Percentiles rank a stretch among this genome's conserved stretches.
Conservation (phyloP, 2,888 invertebrate genomes). For the Hipparchia sbordonii region DNA sequence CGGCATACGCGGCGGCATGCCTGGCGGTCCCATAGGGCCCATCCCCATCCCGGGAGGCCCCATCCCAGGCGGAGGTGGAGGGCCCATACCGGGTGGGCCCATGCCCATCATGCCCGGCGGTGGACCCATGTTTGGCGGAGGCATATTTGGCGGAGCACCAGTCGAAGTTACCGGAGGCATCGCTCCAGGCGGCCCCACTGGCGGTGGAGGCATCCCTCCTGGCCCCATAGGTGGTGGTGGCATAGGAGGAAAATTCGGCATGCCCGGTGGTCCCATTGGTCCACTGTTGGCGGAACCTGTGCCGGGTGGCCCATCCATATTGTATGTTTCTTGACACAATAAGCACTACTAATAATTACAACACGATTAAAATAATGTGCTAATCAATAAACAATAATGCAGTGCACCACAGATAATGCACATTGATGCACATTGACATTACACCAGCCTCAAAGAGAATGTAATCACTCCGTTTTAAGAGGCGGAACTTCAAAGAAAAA, state of each 20-base stretch:
- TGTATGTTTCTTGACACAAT: constrained; percentile 20
- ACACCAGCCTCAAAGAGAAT: too few relatives aligned
- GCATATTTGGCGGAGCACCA: constrained; percentile 50
- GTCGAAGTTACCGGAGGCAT: constrained; percentile 53
- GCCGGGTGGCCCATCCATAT: constrained; percentile 75
- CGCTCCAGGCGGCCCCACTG: constrained; percentile 43
- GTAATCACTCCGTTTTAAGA: too few relatives aligned
- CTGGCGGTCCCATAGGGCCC: constrained; percentile 61
- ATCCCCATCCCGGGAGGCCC: constrained; percentile 60
- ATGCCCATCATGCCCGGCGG: constrained; percentile 53
- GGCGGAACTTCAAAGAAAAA: too few relatives aligned
- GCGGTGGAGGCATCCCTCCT: constrained; percentile 49
- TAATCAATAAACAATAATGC: neutral
- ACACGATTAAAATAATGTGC: too few relatives aligned
- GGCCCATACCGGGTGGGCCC: constrained; percentile 54
- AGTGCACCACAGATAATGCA: too few relatives aligned
- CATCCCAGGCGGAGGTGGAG: constrained; percentile 56
- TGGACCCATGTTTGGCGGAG: constrained; percentile 51
- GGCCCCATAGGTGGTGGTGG: constrained; percentile 48
- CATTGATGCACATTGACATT: too few relatives aligned
- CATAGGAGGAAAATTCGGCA: constrained; percentile 51
- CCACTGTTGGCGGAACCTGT: constrained; percentile 60
- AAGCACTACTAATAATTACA: neutral
- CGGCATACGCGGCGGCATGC: constrained; percentile 67
- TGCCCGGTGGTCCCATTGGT: constrained; percentile 56